These are phyloP conservation scores for Cyaniris semiargus DNA, from an alignment of 2,888 invertebrate genomes.

Conservation along the genomic window DNA sequence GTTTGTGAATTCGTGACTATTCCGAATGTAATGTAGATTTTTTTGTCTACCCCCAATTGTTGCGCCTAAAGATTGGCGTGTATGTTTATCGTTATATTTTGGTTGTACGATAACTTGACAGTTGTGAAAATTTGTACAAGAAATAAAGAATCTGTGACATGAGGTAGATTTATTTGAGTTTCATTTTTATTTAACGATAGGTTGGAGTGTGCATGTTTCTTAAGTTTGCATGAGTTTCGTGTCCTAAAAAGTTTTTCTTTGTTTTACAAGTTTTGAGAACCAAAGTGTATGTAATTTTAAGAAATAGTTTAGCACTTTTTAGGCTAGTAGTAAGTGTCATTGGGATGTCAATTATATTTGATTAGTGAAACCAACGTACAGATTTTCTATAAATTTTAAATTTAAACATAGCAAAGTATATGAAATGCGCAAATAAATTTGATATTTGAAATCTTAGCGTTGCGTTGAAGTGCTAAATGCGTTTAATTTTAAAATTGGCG, in stretches of 20 bases:
- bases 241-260: conserved; percentile 33
- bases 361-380: conserved; percentile 69
- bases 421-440: conserved; percentile 32
- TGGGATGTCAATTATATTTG: conserved; percentile 80
- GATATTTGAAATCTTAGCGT: conserved; percentile 24
- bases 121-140: conserved; percentile 73
- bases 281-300: conserved; percentile 65
- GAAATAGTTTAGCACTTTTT: conserved; percentile 74
- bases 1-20: conserved; percentile 45
- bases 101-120: conserved; percentile 66
- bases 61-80: conserved; percentile 32
- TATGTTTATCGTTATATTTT: conserved; percentile 43
- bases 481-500: conserved; percentile 2
- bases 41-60: conserved; percentile 34
- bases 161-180: conserved; percentile 66
- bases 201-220: conserved; percentile 69
- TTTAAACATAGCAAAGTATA: conserved; percentile 38
- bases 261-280: conserved; percentile 57
- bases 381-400: conserved; percentile 61
- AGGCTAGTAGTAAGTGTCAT: conserved; percentile 78
- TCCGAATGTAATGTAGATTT: conserved; percentile 35
- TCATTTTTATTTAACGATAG: conserved; percentile 60
- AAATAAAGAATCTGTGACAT: conserved; percentile 69
- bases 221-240: conserved; percentile 58
- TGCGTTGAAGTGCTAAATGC: conserved; percentile 1